phyloP scores from a whole-genome alignment of 2,113 vertebrate genomes.

The Microcebus murinus region DNA sequence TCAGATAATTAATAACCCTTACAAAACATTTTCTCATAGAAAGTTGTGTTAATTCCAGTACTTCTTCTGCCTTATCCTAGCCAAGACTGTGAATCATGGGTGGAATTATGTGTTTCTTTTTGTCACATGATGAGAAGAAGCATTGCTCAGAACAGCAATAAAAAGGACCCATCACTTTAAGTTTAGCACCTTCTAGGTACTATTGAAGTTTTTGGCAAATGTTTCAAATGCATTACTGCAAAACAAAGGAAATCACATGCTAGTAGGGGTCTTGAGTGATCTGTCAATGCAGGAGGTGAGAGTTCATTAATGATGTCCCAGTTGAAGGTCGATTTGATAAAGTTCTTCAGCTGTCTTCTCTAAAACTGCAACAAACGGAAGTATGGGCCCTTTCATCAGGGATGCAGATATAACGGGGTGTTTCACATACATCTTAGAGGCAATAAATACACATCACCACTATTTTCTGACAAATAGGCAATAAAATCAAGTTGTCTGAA shows the following conservation, averaged over 20 bases:
- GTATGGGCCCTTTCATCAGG: slow-evolving; percentile 79
- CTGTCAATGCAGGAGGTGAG: slow-evolving; percentile 82
- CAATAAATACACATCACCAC: slow-evolving; percentile 80
- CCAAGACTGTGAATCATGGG: slow-evolving; percentile 67
- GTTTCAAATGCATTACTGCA: slow-evolving; percentile 74
- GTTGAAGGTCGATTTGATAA: slow-evolving; percentile 86
- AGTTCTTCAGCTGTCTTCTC: slow-evolving; percentile 84
- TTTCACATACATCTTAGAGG: slow-evolving; percentile 77
- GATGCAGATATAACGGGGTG: slow-evolving; percentile 65
- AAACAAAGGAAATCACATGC: slow-evolving; percentile 76
- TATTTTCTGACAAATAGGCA: slow-evolving; percentile 82
- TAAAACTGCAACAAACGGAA: slow-evolving; percentile 84
- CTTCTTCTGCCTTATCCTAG: slow-evolving; percentile 58
- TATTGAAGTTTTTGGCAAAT: slow-evolving; percentile 77
- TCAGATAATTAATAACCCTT: slow-evolving; percentile 77
- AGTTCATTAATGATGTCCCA: slow-evolving; percentile 86
- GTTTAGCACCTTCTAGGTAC: slow-evolving; percentile 69
- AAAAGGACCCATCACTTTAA: slow-evolving; percentile 73
- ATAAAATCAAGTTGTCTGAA: slow-evolving; percentile 81
- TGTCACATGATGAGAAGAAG: slow-evolving; percentile 71
- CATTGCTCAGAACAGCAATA: slow-evolving; percentile 73
- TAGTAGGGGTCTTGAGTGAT: slow-evolving; percentile 78
- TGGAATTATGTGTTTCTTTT: slow-evolving; percentile 36
- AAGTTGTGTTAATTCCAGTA: slow-evolving; percentile 74
- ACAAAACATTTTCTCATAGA: slow-evolving; percentile 76